Evolutionary conservation across 2,113 vertebrate genomes (phyloP), one percentile per base, ranked within the genome.

Genomic region (Loxodonta africana): DNA sequence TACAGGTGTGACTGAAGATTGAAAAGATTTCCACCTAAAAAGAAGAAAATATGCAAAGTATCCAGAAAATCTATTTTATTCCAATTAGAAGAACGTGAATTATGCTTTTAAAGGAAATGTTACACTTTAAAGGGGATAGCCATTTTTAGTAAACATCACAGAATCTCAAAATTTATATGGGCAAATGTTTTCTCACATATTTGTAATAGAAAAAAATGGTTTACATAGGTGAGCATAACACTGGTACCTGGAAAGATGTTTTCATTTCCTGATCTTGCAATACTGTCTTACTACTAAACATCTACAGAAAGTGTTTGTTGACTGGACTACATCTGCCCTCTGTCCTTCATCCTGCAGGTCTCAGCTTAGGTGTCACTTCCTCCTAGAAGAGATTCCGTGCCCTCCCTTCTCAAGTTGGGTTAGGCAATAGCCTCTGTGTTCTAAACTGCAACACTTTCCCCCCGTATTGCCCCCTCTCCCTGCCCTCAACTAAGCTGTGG

Each of bases 101-200:
- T 90, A 69, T 71, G 28, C 63, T 63, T 83, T 90, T 17, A 95
- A 80, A 88, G 76, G 60, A 51, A 85, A 71, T 71, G 8, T 77
- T 62, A 44, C 41, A 20, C 30, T 83, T 86, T 37, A 88, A 83
- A 92, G 71, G 14, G 89, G 83, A 83, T 53, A 71, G 81, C 53
- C 62, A 81, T 81, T 90, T 97, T 95, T 76, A 91, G 88, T 93
- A 92, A 95, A 53, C 63, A 81, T 44, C 23, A 57, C 62, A 57
- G 95, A 83, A 15, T 57, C 41, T 48, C 7, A 94, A 95, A 76
- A 67, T 41, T 51, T 41, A 83, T 71, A 77, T 44, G 51, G 73
- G 41, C 14, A 81, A 96, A 48, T 83, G 8, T 78, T 51, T 51
- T 76, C 20, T 82, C n/a, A 95, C 62, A 71, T 89, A 51, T 85